phyloP scores from a whole-genome alignment of 2,888 invertebrate genomes.

The Taphrorychus bicolor region DNA sequence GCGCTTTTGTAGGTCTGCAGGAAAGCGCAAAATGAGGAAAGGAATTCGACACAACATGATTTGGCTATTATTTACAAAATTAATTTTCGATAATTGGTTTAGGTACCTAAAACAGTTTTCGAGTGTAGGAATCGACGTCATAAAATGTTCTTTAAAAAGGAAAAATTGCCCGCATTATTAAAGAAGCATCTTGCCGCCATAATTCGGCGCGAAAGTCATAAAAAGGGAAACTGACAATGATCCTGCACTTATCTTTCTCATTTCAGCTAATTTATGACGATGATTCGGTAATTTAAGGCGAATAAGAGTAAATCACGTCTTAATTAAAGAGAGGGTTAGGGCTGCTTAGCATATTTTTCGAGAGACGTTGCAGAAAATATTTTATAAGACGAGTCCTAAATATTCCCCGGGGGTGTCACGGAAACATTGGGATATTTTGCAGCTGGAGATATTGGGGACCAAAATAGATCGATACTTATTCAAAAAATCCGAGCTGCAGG shows the following conservation, averaged over 20 bases:
- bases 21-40: neutral
- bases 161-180: neutral
- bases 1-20: neutral
- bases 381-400: too few relatives aligned
- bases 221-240: conserved; percentile 8
- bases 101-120: too few relatives aligned
- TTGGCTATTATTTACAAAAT: neutral
- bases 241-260: conserved; percentile 12
- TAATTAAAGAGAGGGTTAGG: conserved; percentile 20
- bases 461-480: too few relatives aligned
- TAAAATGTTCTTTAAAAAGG: neutral
- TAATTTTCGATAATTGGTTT: too few relatives aligned
- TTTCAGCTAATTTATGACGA: conserved; percentile 12
- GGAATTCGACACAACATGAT: neutral
- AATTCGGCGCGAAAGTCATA: neutral
- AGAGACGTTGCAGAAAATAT: neutral
- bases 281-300: conserved; percentile 12
- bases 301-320: conserved; percentile 16
- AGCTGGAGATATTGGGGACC: too few relatives aligned
- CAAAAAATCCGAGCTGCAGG: too few relatives aligned
- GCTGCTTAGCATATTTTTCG: conserved; percentile 13
- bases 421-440: too few relatives aligned
- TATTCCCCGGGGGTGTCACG: too few relatives aligned
- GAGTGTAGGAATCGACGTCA: too few relatives aligned
- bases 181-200: neutral